A percentile compares a stretch with the other conserved stretches of the same genome.
Evolutionary conservation across 2,888 invertebrate genomes (phyloP).

Genomic region (Sceliomorpha sp.): DNA sequence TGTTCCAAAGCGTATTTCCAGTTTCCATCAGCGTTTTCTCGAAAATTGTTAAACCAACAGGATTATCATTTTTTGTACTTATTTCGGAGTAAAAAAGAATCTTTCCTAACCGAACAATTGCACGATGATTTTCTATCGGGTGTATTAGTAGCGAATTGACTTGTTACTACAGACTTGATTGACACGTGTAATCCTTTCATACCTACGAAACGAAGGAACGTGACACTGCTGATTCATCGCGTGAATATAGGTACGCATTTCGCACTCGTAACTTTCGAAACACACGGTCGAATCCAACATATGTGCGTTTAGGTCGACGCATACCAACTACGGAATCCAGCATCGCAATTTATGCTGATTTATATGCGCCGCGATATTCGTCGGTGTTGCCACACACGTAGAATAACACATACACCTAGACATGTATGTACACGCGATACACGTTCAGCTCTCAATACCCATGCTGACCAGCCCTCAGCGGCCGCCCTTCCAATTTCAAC

Average conservation of each 20-base stretch:
- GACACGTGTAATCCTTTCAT: slow-evolving; percentile 27
- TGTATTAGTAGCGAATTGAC: no score
- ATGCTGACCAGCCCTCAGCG: slow-evolving; percentile 29
- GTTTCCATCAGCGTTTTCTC: slow-evolving; percentile 7
- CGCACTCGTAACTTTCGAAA: slow-evolving; percentile 37
- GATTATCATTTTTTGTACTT: no score
- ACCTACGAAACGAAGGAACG: slow-evolving; percentile 25
- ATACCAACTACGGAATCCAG: slow-evolving; percentile 72
- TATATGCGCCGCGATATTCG: slow-evolving; percentile 70
- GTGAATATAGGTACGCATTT: slow-evolving; percentile 37
- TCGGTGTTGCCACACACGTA: slow-evolving; percentile 30
- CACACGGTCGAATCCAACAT: slow-evolving; percentile 23
- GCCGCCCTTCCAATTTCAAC: slow-evolving; percentile 37
- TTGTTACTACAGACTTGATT: slow-evolving; percentile 15
- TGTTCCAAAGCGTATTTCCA: slow-evolving; percentile 5
- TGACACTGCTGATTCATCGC: slow-evolving; percentile 8
- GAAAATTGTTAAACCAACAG: slow-evolving; percentile 5
- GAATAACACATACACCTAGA: slow-evolving; percentile 9
- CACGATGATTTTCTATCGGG: no score
- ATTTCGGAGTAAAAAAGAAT: no score
- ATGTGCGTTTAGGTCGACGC: slow-evolving; percentile 59
- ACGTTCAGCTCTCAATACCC: slow-evolving; percentile 22
- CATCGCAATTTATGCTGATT: slow-evolving; percentile 78
- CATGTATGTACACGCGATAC: slow-evolving; percentile 34
- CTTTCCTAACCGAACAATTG: no score